These are phyloP conservation scores for Ectemnius continuus DNA, from an alignment of 2,888 invertebrate genomes.

Conservation along the genomic window DNA sequence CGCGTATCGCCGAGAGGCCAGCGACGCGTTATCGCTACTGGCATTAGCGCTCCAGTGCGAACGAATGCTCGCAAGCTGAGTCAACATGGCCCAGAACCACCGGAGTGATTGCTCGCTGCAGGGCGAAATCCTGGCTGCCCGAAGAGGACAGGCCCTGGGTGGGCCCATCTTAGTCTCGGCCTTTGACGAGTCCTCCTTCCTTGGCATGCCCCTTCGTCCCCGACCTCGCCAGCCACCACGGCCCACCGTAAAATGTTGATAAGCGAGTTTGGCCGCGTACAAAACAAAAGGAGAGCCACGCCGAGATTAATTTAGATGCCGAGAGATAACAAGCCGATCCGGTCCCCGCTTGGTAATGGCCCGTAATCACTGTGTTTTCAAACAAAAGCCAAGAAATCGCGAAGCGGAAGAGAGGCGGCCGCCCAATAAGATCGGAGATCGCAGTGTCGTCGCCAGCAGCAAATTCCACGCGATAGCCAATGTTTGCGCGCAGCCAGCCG, in stretches of 20 bases:
- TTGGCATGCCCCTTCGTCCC: neutral
- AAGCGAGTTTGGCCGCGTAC: neutral
- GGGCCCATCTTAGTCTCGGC: conserved; percentile 20
- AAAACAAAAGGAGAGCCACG: neutral
- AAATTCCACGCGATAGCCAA: neutral
- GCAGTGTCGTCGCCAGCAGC: too few species aligned
- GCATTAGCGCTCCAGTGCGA: conserved; percentile 52
- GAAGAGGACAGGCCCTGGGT: conserved; percentile 23
- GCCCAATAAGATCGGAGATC: too few species aligned
- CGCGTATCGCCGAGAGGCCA: conserved; percentile 42
- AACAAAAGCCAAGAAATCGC: too few species aligned
- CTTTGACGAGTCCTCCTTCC: neutral
- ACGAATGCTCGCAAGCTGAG: conserved; percentile 45
- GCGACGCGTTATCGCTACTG: conserved; percentile 43
- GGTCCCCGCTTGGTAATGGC: too few species aligned
- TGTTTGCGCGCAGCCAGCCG: neutral
- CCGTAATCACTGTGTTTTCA: too few species aligned
- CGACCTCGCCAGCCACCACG: neutral
- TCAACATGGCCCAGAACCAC: conserved; percentile 43
- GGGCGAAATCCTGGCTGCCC: conserved; percentile 28
- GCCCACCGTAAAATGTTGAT: neutral
- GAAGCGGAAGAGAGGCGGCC: too few species aligned
- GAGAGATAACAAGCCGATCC: neutral
- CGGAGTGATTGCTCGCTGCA: conserved; percentile 33
- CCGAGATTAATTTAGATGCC: neutral